Percentiles rank a stretch among this genome's conserved stretches.
phyloP scores from a whole-genome alignment of 2,888 invertebrate genomes.

The Acholoe squamosa region DNA sequence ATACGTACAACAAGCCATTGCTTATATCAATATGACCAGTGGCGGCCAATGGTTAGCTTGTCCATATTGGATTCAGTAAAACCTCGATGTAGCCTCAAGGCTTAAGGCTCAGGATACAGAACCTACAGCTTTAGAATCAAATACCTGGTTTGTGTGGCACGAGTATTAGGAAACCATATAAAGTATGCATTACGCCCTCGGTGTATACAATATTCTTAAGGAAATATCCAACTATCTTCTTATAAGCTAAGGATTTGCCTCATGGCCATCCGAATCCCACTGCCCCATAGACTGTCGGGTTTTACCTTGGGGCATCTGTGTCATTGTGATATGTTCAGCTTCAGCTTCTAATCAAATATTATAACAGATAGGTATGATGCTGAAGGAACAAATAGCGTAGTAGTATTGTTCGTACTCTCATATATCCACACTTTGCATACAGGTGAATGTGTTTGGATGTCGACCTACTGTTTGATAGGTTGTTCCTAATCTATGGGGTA shows the following conservation, averaged over 20 bases:
- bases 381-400: neutral
- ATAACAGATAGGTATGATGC: neutral
- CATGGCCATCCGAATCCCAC: too few species aligned
- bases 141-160: too few species aligned
- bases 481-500: neutral
- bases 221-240: too few species aligned
- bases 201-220: too few species aligned
- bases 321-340: constrained; percentile 32
- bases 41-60: neutral
- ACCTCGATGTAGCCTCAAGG: neutral
- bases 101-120: too few species aligned
- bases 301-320: neutral
- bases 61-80: neutral
- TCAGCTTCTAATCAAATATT: neutral
- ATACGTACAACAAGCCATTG: neutral
- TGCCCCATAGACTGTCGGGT: neutral
- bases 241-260: too few species aligned
- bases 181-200: too few species aligned
- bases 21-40: neutral
- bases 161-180: too few species aligned
- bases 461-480: neutral
- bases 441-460: neutral
- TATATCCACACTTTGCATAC: neutral
- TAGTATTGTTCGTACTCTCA: neutral
- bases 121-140: too few species aligned